Evolutionary conservation across 2,888 invertebrate species (phyloP).

Genomic region (Deroplatys truncata): DNA sequence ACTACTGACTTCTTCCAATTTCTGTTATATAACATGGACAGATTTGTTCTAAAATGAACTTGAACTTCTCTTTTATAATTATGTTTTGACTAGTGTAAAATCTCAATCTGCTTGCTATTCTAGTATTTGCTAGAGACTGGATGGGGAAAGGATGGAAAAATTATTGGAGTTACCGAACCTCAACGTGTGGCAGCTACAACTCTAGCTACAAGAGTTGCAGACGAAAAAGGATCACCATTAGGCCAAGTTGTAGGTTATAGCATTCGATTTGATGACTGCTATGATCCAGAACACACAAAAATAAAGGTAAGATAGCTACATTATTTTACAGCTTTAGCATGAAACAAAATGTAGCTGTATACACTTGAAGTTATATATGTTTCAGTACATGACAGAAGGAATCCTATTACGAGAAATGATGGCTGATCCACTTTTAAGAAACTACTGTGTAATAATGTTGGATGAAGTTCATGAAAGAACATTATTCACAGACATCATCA

Average conservation of each 20-base stretch:
- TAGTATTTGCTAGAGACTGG: conserved; percentile 88
- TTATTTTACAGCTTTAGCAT: background rate
- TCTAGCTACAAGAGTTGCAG: conserved; percentile 82
- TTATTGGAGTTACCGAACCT: conserved; percentile 89
- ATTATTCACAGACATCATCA: conserved; percentile 85
- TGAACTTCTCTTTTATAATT: no score
- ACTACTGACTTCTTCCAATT: no score
- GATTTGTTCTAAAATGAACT: background rate
- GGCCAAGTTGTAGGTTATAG: conserved; percentile 81
- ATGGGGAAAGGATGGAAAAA: conserved; percentile 69
- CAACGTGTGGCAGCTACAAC: conserved; percentile 85
- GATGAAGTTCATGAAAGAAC: conserved; percentile 97
- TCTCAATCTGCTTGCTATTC: conserved; percentile 29
- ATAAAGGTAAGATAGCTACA: conserved; percentile 58
- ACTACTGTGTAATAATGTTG: conserved; percentile 82
- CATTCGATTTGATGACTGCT: conserved; percentile 71
- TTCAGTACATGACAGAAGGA: conserved; percentile 93
- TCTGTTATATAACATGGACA: no score
- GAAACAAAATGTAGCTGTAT: conserved; percentile 47
- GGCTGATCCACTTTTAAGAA: conserved; percentile 84
- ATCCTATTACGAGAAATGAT: conserved; percentile 92
- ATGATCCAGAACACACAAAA: conserved; percentile 55
- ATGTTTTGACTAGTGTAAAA: no score
- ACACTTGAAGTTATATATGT: conserved; percentile 64
- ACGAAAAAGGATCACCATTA: conserved; percentile 74